Evolutionary conservation across 2,888 invertebrate species (phyloP), one percentile per base, ranked within the genome.

Genomic region (Microplitis deprimator): DNA sequence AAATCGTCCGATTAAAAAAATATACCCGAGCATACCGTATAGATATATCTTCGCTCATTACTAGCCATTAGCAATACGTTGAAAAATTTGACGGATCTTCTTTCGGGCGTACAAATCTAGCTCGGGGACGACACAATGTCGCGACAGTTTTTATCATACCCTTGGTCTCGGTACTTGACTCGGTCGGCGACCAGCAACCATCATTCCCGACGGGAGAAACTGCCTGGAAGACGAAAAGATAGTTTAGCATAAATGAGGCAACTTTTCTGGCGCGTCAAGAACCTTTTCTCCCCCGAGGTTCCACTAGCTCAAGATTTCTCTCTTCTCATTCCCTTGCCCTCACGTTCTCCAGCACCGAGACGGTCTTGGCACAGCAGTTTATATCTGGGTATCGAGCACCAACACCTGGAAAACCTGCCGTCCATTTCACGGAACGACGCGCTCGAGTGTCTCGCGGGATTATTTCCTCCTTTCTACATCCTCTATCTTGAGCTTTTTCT

Each of bases 181-280:
- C 40, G 38, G 73, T 76, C 70, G 67, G 10, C 50, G 50, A 50
- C 8, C 50, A 50, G 50, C 10, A 50, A 50, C 10, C 50, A 8
- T 50, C 50, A 72, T 72, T 61, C 72, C 40, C 73, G 50, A 29
- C 61, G 17, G 7, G 8, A 6, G 62, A 62, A 62, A 62, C 60
- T 29, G 60, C 60, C 62, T 40, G 38, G 77, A 68, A 81, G 80
- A 79, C 80, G 77, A 80, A 76, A 69, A 73, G 76, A 74, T 82
- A 83, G 86, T 85, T 86, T 85, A 84, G 83, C 85, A 84, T 85
- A 85, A 86, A 85, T 84, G 85, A 83, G 83, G 80, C 83, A 85
- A 86, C 84, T 87, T 86, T 86, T 85, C 82, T 81, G 76, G 74
- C 68, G 67, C 73, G 73, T 60, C 68, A 74, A 70, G 16, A 64